Conservation (phyloP, 1,140 invertebrate species). For the Tetragnatha versicolor region DNA sequence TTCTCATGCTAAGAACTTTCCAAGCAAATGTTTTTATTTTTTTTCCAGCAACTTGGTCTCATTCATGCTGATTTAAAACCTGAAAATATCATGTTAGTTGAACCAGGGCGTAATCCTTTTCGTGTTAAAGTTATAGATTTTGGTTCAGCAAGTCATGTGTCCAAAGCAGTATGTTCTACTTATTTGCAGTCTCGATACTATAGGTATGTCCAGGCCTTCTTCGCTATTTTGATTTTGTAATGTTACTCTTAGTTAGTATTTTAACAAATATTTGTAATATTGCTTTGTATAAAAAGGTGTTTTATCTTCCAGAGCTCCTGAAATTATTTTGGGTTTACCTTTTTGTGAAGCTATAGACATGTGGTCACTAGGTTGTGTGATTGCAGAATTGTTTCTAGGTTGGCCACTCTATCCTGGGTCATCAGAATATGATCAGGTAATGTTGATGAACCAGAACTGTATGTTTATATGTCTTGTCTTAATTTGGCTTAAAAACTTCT, state of each 20-base stretch:
- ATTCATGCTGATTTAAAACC: slow-evolving; percentile 99
- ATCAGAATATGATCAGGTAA: slow-evolving; percentile 91
- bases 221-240: neutral
- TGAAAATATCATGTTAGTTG: slow-evolving; percentile 99
- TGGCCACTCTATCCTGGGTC: slow-evolving; percentile 99
- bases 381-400: slow-evolving; percentile 97
- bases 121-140: slow-evolving; percentile 90
- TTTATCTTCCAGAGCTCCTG: slow-evolving; percentile 78
- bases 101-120: slow-evolving; percentile 95
- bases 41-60: slow-evolving; percentile 82
- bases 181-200: slow-evolving; percentile 95
- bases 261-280: neutral
- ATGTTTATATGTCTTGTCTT: neutral
- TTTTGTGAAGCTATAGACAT: slow-evolving; percentile 99
- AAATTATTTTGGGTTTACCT: slow-evolving; percentile 95
- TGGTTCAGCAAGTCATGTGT: slow-evolving; percentile 97
- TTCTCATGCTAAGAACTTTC: neutral
- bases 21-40: too few species aligned
- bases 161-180: slow-evolving; percentile 98
- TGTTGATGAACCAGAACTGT: too few species aligned
- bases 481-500: neutral
- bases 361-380: slow-evolving; percentile 99
- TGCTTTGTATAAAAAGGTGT: neutral
- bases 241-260: neutral
- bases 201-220: slow-evolving; percentile 11